Percentiles rank a stretch among this genome's conserved stretches.
Conservation (phyloP, 2,888 invertebrate species). For the Rhopalosiphum nymphaeae region DNA sequence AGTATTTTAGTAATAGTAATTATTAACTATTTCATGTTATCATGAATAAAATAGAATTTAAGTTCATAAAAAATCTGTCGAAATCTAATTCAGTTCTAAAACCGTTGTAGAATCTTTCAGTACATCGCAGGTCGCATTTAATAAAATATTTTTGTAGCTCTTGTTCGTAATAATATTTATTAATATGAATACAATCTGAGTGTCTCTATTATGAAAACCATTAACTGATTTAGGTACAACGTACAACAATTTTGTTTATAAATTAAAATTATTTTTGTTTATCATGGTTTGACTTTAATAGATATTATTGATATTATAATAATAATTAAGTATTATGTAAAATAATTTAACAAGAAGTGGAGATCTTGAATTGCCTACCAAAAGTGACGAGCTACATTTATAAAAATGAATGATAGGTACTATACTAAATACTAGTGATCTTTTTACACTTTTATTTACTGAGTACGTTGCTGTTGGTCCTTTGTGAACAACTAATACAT, state of each 20-base stretch:
- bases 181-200: not conserved
- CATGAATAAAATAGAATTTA: not conserved
- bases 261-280: not conserved
- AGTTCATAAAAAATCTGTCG: not conserved
- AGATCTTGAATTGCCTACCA: not conserved
- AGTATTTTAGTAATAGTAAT: not conserved
- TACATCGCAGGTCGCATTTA: not conserved
- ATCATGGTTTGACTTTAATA: not conserved
- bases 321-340: not conserved
- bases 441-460: not conserved
- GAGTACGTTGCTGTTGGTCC: not conserved
- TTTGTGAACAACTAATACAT: not conserved
- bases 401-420: not conserved
- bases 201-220: not conserved
- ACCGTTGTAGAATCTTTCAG: not conserved
- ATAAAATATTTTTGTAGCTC: not conserved
- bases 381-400: not conserved
- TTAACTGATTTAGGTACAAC: not conserved
- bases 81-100: not conserved
- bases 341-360: not conserved
- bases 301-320: too few species aligned
- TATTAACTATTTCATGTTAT: not conserved
- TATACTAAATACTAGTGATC: not conserved
- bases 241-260: not conserved
- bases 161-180: not conserved